Evolutionary conservation across 2,888 invertebrate species (phyloP), one percentile per base, ranked within the genome.

Genomic region (Trimorus sp.): DNA sequence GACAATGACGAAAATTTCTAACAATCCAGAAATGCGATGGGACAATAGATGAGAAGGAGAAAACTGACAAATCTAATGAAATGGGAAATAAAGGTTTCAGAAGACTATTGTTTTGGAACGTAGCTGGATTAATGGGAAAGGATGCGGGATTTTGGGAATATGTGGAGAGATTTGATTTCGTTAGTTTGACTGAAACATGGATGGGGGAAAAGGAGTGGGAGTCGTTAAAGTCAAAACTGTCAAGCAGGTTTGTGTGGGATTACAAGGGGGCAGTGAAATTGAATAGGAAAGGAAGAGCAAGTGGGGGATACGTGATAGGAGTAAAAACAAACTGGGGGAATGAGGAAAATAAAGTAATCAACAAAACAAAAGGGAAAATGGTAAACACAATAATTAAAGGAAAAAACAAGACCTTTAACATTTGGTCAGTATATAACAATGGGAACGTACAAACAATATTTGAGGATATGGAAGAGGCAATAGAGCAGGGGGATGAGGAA

Each of bases 121-220:
- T 82, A 16, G 85, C 84, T 11, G 84, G 83, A 5, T 0, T 84
- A 40, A 37, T 16, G n/a, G 78, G 4, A 26, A 76, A 86, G 16
- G 82, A 83, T n/a, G 70, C 36, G 26, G 83, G 84, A 1, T 82
- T 84, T 14, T 84, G 83, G 77, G 48, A 77, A 1, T 73, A 40
- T 37, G 7, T 86, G 11, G 73, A 60, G 7, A 54, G 54, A 5
- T 82, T 56, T 51, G 83, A 85, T 7, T 84, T 77, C 0, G 45
- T 84, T 12, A 66, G 71, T 9, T 8, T 85, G 53, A 45, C 49
- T 4, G 83, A 84, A 49, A 85, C 84, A 7, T 84, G 85, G 85
- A 5, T 83, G n/a, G 83, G 74, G 9, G 82, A 83, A 42, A 84
- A 84, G 14, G 60, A 38, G 0, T 84, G 84, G 82, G 54, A 60